Evolutionary conservation across 2,888 invertebrate species (phyloP), one percentile per base, ranked within the genome.

Genomic region (Agrochola litura): DNA sequence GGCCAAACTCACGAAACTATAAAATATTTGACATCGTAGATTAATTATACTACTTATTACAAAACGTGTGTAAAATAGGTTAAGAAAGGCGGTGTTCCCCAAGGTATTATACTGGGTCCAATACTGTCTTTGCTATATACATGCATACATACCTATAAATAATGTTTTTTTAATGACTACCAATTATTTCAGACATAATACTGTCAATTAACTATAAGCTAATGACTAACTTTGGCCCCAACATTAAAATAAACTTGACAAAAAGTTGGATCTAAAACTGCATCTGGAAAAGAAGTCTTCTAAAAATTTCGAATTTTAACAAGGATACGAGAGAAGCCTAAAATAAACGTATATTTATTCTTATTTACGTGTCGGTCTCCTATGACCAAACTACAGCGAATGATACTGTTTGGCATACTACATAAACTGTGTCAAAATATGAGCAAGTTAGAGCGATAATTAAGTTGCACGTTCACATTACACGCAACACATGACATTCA

Each of bases 391-490:
- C 30, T 8, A 56, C 25, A 66, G 16, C 10, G 22, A 58, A 58
- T 54, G 49, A 49, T 43, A 22, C 30, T 67, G 58, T 61, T 52
- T 9, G 41, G 30, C 30, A 52, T n/a, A 71, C 49, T 43, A 64
- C 56, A 64, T 69, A 73, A 67, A 80, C 73, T 56, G 56, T 70
- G 64, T 64, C 70, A 75, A 77, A 75, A 76, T 58, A 77, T 41
- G 56, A 81, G 73, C 65, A 84, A 84, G 84, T 84, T 81, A 64
- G 73, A 80, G 67, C 81, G 81, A 82, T 87, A 87, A 87, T 87
- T 86, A 87, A 82, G 86, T 86, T 70, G 73, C 73, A 49, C 79
- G 80, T 77, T 78, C 79, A 68, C 73, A 82, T 88, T 81, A 88
- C 81, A 84, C 77, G 83, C 80, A 79, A 83, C 84, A 81, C 81